phyloP scores from a whole-genome alignment of 2,797 vertebrate genomes.

The Scolopax rusticola region DNA sequence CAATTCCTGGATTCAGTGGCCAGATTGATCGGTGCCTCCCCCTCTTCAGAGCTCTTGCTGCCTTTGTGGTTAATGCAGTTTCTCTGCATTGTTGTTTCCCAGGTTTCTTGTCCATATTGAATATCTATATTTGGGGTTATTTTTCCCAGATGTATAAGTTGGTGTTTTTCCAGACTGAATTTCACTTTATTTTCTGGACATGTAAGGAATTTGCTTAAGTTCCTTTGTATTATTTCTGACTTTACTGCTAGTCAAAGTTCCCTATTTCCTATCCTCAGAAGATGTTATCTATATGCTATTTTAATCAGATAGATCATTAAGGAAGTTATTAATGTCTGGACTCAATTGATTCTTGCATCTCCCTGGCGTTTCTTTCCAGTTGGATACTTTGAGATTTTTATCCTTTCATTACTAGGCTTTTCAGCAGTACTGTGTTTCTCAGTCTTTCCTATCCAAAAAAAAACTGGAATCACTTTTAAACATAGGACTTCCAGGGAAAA shows the following conservation, averaged over 20 bases:
- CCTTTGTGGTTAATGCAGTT: background rate
- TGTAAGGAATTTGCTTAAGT: background rate
- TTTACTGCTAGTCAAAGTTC: background rate
- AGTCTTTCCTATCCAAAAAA: background rate
- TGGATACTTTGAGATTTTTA: background rate
- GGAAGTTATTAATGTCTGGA: slow-evolving; percentile 51
- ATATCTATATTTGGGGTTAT: slow-evolving; percentile 34
- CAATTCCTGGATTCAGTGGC: background rate
- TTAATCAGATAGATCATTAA: slow-evolving; percentile 62
- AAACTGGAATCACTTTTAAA: background rate
- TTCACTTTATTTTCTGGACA: slow-evolving; percentile 11
- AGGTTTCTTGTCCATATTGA: slow-evolving; percentile 11
- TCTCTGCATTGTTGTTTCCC: slow-evolving; percentile 4
- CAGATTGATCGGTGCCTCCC: background rate
- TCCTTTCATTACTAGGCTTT: slow-evolving; percentile 12
- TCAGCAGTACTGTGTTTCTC: background rate
- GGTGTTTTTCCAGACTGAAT: slow-evolving; percentile 35
- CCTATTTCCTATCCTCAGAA: slow-evolving; percentile 35
- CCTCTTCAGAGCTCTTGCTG: background rate
- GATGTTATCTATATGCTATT: slow-evolving; percentile 50
- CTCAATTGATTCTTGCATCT: slow-evolving; percentile 35
- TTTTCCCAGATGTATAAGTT: slow-evolving; percentile 15
- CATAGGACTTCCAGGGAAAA: background rate
- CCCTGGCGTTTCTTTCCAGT: slow-evolving; percentile 8
- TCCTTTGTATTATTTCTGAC: slow-evolving; percentile 41